phyloP scores from a whole-genome alignment of 2,113 vertebrate species.

The Nyctereutes procyonoides region DNA sequence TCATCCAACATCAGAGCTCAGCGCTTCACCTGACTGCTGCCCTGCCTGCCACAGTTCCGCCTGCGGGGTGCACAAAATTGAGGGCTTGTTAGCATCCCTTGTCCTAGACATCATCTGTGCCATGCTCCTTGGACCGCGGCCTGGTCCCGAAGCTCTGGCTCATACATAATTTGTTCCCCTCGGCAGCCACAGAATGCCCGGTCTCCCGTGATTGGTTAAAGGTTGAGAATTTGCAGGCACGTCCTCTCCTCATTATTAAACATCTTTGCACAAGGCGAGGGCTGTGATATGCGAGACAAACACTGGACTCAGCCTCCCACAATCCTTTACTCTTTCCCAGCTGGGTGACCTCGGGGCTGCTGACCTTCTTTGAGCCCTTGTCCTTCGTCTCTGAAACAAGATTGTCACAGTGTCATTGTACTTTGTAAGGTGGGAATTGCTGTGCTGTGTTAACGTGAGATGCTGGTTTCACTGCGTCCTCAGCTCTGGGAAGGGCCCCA shows the following conservation, averaged over 20 bases:
- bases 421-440: background rate
- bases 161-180: background rate
- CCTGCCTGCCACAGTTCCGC: background rate
- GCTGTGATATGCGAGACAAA: background rate
- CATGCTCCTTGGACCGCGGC: background rate
- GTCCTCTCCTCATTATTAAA: background rate
- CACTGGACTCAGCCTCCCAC: background rate
- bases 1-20: background rate
- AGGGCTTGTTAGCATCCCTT: background rate
- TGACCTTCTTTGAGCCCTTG: background rate
- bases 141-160: background rate
- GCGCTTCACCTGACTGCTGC: background rate
- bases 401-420: background rate
- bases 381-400: background rate
- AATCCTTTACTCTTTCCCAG: background rate
- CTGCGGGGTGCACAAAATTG: background rate
- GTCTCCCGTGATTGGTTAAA: background rate
- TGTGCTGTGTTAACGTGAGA: no score
- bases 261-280: slow-evolving; percentile 10
- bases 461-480: background rate
- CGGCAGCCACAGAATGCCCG: background rate
- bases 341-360: background rate
- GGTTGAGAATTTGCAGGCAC: slow-evolving; percentile 15
- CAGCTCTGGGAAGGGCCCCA: background rate
- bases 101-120: background rate